These are phyloP conservation scores for Pectinophora gossypiella DNA, from an alignment of 1,140 invertebrate genomes.

Conservation along the genomic window DNA sequence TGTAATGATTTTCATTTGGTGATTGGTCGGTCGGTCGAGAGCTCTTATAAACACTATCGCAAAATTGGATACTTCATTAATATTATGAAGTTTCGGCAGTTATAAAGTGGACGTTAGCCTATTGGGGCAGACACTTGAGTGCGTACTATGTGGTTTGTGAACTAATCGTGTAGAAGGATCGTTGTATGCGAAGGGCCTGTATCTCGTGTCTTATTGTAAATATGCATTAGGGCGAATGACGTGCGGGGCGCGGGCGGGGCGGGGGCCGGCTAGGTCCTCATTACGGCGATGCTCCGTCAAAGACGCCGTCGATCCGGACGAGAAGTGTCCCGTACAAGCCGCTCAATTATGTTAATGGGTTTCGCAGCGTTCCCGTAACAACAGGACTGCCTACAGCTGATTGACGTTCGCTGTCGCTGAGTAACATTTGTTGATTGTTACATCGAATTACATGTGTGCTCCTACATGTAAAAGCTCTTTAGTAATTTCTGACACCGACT, in stretches of 20 bases:
- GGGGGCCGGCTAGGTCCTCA: conserved; percentile 32
- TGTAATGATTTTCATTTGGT: conserved; percentile 22
- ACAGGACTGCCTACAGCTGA: conserved; percentile 30
- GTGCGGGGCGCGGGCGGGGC: conserved; percentile 42
- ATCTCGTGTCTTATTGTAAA: conserved; percentile 43
- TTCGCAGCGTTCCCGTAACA: conserved; percentile 31
- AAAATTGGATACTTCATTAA: not conserved
- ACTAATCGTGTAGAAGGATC: no score
- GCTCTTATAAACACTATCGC: not conserved
- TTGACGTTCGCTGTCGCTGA: conserved; percentile 29
- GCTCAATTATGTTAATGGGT: conserved; percentile 69
- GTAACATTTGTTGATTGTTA: conserved; percentile 3
- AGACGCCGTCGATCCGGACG: conserved; percentile 53
- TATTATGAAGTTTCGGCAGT: conserved; percentile 26
- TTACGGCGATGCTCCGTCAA: conserved; percentile 58
- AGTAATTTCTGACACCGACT: no score
- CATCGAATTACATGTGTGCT: not conserved
- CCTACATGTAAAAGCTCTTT: no score
- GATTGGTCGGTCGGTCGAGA: not conserved
- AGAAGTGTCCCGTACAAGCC: conserved; percentile 55
- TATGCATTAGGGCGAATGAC: conserved; percentile 67
- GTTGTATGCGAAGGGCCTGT: no score
- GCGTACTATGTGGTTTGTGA: no score
- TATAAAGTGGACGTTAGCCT: no score
- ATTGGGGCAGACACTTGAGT: no score